Base-by-base conservation (phyloP, 2,888 invertebrate species). In the Cecidostiba fungosa region DNA sequence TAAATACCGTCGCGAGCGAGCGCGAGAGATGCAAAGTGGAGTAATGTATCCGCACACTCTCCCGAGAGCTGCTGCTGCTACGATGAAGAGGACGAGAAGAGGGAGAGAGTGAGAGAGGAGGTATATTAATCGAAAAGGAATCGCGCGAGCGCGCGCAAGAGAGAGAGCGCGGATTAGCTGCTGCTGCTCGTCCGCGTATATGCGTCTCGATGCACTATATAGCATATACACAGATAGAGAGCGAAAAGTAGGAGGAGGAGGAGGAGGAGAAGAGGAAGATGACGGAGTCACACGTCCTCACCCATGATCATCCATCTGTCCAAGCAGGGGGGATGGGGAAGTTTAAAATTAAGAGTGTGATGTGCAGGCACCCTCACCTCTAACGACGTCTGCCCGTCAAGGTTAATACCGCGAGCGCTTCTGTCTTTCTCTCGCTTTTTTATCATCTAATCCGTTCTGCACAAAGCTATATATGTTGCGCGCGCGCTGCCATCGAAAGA, bases 351-450 rank as follows among this genome's bases (percentile, higher is more conserved):
- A 32, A 32, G 32, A 43, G 43, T 12, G 12, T 43, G 43, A 10
- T 12, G 43, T 77, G 80, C 80, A 81, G 62, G 70, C 77, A 85
- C 81, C 85, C 85, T 85, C 85, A 85, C 85, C 85, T 85, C 76
- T 84, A 84, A 73, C 70, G 77, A 79, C 84, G 84, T 84, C 84
- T 84, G 84, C 66, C 47, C 74, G 74, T 74, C 84, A 84, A 84
- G 84, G 84, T 84, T 84, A 84, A 84, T 62, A 36, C 8, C 39
- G 62, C 62, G 62, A 23, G 12, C 3, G 36, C 36, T 29, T 8
- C 47, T 29, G 50, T 26, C 29, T 43, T 16, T 47, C 26, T 29
- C 50, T 50, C 32, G 3, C 32, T 69, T 29, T 8, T 39, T 43
- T 43, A 43, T 43, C 43, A 43, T 43, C 43, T 43, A 43, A 43